Base-by-base conservation (phyloP, 92 coral and sea anemone species). In the Porites cylindrica region DNA sequence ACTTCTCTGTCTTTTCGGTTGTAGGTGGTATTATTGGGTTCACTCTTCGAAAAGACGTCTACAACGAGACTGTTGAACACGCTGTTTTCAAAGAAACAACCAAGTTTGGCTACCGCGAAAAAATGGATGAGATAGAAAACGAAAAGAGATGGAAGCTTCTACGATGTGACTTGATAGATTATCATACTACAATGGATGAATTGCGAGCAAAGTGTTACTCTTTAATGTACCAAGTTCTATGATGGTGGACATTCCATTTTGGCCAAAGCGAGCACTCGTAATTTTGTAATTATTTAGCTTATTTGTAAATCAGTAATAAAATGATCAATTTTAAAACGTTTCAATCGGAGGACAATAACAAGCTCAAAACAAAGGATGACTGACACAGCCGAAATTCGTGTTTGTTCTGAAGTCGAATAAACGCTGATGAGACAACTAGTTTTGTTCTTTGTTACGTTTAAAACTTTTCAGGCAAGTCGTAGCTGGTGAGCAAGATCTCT, bases 1-100 rank as follows among this genome's bases (percentile, higher is more conserved):
- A 10, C 3, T 50, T 12, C 38, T 67, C 1, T 9, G 6, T 52
- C 50, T 14, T 67, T 14, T 63, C 2, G 8, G 78, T 71, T 71
- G 20, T 12, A 92, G 95, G 95, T 58, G 95, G 93, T 16, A 77
- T 92, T 18, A 71, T 86, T 23, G 88, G 93, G 1, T 82, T 90
- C 50, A 78, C 91, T 9, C 78, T 92, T 65, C 95, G 93, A 16
- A 11, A 75, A 68, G 94, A 93, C 20, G 92, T 85, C 21, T 76
- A 76, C 65, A 7, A 83, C 20, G 92, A 83, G 20, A 63, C 62
- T 17, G 52, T 54, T 19, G 26, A 58, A 26, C 67, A 4, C 13
- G 63, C 51, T 47, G 2, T 50, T 3, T 74, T 60, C 68, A 59
- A 70, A 65, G 91, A 78, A 21, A 76, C 75, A 19, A 69, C 79